Evolutionary conservation across 2,113 vertebrate species (phyloP).

Genomic region (Procavia capensis): DNA sequence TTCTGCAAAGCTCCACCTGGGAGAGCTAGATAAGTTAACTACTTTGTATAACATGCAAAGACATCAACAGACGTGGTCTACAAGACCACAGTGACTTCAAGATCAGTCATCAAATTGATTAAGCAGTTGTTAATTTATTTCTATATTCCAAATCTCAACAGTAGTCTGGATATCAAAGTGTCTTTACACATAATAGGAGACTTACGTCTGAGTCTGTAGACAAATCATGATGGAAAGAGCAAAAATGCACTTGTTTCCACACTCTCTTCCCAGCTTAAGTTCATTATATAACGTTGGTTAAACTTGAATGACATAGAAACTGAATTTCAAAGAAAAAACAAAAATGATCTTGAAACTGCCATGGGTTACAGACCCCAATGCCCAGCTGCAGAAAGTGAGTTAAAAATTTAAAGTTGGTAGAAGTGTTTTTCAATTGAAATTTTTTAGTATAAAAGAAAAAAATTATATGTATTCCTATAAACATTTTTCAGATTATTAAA

Average conservation of each 20-base stretch:
- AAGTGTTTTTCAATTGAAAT: background rate
- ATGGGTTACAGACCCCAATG: background rate
- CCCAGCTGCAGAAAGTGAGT: background rate
- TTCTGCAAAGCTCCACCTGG: background rate
- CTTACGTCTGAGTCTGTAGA: background rate
- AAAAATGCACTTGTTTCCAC: background rate
- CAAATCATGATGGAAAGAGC: background rate
- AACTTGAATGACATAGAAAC: background rate
- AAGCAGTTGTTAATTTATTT: background rate
- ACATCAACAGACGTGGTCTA: background rate
- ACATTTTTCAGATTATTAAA: background rate
- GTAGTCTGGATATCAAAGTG: background rate
- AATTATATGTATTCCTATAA: background rate
- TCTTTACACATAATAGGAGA: background rate
- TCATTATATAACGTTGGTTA: background rate
- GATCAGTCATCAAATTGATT: background rate
- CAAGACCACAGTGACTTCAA: background rate
- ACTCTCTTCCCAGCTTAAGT: background rate
- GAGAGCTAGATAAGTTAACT: background rate
- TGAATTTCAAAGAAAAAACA: slow-evolving; percentile 20
- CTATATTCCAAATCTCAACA: background rate
- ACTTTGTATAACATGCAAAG: background rate
- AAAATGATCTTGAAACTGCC: background rate
- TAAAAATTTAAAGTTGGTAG: background rate
- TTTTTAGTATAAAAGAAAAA: background rate